Evolutionary conservation across 1,140 invertebrate species (phyloP).

Genomic region (Bombus cullumanus): DNA sequence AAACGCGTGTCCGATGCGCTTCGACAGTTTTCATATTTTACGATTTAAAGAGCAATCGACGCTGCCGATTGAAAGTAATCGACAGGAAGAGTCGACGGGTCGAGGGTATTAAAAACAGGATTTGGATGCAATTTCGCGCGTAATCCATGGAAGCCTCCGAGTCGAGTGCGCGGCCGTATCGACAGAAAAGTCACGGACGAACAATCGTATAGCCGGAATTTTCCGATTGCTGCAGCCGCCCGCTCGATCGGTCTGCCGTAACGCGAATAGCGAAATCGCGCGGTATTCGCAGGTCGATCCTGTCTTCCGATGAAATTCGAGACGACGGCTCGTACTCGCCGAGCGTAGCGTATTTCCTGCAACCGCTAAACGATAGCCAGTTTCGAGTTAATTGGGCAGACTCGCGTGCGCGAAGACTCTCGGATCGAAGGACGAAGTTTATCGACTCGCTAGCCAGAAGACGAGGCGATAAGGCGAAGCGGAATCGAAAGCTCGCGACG

Average conservation of each 20-base stretch:
- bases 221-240: neutral
- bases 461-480: neutral
- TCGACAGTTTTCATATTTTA: conserved; percentile 63
- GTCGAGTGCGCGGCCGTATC: conserved; percentile 27
- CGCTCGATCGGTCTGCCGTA: neutral
- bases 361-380: neutral
- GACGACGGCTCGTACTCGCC: neutral
- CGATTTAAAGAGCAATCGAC: conserved; percentile 59
- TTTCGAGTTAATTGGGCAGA: conserved; percentile 2
- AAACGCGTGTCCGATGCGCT: conserved; percentile 41
- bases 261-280: neutral
- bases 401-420: neutral
- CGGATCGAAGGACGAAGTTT: neutral
- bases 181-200: conserved; percentile 35
- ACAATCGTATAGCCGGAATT: conserved; percentile 19
- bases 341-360: no score
- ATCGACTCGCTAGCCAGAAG: neutral
- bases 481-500: neutral
- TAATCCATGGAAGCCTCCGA: conserved; percentile 37
- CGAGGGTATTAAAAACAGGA: conserved; percentile 64
- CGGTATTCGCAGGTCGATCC: neutral
- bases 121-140: conserved; percentile 49
- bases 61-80: conserved; percentile 60
- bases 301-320: neutral
- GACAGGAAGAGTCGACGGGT: conserved; percentile 57